These are phyloP conservation scores for Miniopterus natalensis DNA, from an alignment of 2,113 vertebrate genomes.

Conservation along the genomic window DNA sequence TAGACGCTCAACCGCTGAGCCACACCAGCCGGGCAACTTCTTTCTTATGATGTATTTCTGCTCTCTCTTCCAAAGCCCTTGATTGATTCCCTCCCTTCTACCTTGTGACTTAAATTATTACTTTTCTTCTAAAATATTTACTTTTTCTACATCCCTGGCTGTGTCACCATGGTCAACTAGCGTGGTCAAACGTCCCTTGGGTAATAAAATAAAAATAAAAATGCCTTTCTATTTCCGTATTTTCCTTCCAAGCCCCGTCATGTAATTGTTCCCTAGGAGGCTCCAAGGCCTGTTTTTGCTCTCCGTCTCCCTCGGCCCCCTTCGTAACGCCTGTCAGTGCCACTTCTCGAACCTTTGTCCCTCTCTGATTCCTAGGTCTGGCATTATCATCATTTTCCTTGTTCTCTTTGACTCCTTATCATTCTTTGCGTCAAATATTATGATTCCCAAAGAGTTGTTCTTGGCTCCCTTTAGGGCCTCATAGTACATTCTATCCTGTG, in stretches of 20 bases:
- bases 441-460: constrained; percentile 39
- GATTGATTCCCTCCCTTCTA: background rate
- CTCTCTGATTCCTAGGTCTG: constrained; percentile 14
- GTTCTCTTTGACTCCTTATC: constrained; percentile 14
- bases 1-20: too few species aligned
- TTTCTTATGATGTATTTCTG: background rate
- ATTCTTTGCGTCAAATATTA: constrained; percentile 44
- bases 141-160: background rate
- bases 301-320: background rate
- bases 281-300: constrained; percentile 45
- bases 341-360: background rate
- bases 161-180: background rate
- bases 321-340: background rate
- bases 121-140: background rate
- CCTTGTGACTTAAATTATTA: background rate
- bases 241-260: background rate
- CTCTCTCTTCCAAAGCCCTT: background rate
- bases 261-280: background rate
- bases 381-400: background rate
- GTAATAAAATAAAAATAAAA: constrained; percentile 11
- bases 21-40: too few species aligned
- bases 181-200: background rate
- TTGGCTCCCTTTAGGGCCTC: constrained; percentile 14
- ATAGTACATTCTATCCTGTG: constrained; percentile 25
- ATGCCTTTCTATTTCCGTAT: background rate